Conservation (phyloP, 2,113 vertebrate genomes). For the Scolopax mira region DNA sequence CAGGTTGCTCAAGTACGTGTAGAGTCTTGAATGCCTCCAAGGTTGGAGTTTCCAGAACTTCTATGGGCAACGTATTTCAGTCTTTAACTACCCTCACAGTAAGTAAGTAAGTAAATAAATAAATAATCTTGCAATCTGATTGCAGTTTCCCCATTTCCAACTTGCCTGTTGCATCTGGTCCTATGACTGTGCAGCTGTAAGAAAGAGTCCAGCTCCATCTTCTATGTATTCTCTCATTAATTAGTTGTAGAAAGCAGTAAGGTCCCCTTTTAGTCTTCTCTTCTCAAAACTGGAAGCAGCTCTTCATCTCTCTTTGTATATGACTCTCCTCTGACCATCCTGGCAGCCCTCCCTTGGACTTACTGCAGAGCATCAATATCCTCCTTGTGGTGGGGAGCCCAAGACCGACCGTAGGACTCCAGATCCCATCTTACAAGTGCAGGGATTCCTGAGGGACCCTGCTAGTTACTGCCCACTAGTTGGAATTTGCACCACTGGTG, state of each 20-base stretch:
- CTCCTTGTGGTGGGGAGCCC: not conserved
- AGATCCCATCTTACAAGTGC: not conserved
- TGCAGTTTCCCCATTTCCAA: not conserved
- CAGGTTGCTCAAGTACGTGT: not conserved
- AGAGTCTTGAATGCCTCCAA: not conserved
- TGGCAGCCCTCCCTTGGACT: not conserved
- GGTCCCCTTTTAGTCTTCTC: not conserved
- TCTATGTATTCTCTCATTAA: not conserved
- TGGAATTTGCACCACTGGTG: not conserved
- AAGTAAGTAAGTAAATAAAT: not conserved
- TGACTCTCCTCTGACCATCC: not conserved
- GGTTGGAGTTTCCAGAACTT: not conserved
- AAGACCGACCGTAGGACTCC: not conserved
- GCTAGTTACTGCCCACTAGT: not conserved
- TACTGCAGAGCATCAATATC: not conserved
- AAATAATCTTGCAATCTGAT: not conserved
- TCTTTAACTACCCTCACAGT: not conserved
- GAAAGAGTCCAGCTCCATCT: not conserved
- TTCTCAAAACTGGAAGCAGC: not conserved
- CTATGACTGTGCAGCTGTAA: not conserved
- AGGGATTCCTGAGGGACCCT: not conserved
- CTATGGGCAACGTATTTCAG: not conserved
- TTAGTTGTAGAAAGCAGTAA: not conserved
- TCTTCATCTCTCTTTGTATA: not conserved
- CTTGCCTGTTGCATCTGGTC: not conserved